Base-by-base conservation (phyloP, 1,140 invertebrate genomes). In the Micrasema longulum region DNA sequence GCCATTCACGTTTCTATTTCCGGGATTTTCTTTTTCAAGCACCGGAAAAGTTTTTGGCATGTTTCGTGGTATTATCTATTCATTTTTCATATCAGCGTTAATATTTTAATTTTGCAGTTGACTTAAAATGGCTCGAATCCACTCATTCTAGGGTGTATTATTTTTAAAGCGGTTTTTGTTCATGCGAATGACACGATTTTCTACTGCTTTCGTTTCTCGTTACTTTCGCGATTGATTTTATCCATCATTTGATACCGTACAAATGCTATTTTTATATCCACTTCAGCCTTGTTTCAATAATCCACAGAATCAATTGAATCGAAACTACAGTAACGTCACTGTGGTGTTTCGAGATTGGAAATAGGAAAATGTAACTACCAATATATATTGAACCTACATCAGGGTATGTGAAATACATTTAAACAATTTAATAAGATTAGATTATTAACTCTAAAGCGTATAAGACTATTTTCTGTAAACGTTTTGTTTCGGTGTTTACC, bases 1-100 rank as follows among this genome's bases (percentile, higher is more conserved):
- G 26, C 63, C 18, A 52, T 66, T 50, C 48, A 38, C 26, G 18
- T 52, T 66, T 52, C 63, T 66, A 66, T 52, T 66, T 66, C 63
- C 63, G 47, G 23, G 31, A 12, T 38, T 52, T 50, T 50, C 45
- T 22, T 60, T 60, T 60, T 43, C 6, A 60, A 60, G 55, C 35
- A 60, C 18, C 47, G 26, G 26, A 31, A 31, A 47, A 47, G 43
- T n/a, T 47, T 47, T 47, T 47, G 12, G 16, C 43, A 47, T 31
- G 7, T 31, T 31, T 31, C 7, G 26, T 7, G 26, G 26, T 31
- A 31, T 31, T n/a, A n/a, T n/a, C n/a, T n/a, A n/a, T n/a, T n/a
- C n/a, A n/a, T n/a, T n/a, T n/a, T n/a, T n/a, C n/a, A n/a, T n/a
- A n/a, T n/a, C n/a, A n/a, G n/a, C n/a, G n/a, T n/a, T n/a, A n/a